phyloP scores from a whole-genome alignment of 2,797 vertebrate species.

The Eupleurogrammus muticus region DNA sequence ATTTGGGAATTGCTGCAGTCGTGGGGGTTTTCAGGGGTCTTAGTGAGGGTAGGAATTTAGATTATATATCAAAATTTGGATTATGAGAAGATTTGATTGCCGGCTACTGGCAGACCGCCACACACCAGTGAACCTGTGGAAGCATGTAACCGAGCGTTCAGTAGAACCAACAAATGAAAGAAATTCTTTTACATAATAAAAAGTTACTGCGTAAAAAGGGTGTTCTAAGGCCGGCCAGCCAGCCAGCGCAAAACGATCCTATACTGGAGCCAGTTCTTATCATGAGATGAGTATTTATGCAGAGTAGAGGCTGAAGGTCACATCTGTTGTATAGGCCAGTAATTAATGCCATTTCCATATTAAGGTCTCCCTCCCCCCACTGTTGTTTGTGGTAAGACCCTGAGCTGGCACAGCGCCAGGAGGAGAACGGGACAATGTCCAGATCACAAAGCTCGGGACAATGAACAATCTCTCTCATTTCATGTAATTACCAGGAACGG shows the following conservation, averaged over 20 bases:
- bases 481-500: slow-evolving; percentile 70
- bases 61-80: slow-evolving; percentile 40
- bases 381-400: slow-evolving; percentile 67
- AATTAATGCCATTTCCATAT: slow-evolving; percentile 82
- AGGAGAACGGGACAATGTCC: slow-evolving; percentile 74
- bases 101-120: slow-evolving; percentile 16
- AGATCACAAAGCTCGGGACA: slow-evolving; percentile 75
- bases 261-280: slow-evolving; percentile 18
- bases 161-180: background rate
- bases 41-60: slow-evolving; percentile 34
- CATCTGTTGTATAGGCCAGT: slow-evolving; percentile 77
- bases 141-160: background rate
- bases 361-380: slow-evolving; percentile 46
- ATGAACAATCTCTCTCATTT: slow-evolving; percentile 75
- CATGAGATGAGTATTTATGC: slow-evolving; percentile 56
- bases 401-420: slow-evolving; percentile 68
- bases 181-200: background rate
- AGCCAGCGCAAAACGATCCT: slow-evolving; percentile 24
- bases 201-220: background rate
- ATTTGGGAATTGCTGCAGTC: slow-evolving; percentile 43
- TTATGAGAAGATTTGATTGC: slow-evolving; percentile 31
- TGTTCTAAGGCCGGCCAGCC: background rate
- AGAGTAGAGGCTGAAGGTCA: slow-evolving; percentile 68
- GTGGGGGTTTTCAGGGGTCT: slow-evolving; percentile 39
- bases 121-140: slow-evolving; percentile 16